Evolutionary conservation across 1,140 invertebrate genomes (phyloP).

Genomic region (Drosophila pseudoananassae): DNA sequence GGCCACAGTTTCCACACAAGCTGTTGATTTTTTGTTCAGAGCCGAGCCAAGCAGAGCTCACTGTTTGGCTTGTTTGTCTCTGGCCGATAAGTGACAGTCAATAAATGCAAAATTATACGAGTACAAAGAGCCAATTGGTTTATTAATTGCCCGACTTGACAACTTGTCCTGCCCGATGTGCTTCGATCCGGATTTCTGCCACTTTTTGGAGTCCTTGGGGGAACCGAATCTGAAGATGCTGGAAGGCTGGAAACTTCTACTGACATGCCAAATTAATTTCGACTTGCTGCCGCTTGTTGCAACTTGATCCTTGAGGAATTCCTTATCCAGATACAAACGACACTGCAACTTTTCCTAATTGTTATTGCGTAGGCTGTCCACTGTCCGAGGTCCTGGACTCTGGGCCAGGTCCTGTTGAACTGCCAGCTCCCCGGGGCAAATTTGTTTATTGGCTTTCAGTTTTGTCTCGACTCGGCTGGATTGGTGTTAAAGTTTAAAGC

Average conservation of each 20-base stretch:
- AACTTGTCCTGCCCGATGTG: constrained; percentile 50
- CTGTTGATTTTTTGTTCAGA: constrained; percentile 41
- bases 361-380: constrained; percentile 69
- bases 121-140: constrained; percentile 63
- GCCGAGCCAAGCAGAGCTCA: too few relatives aligned
- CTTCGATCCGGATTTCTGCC: constrained; percentile 13
- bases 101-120: constrained; percentile 64
- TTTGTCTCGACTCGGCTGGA: constrained; percentile 31
- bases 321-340: constrained; percentile 28
- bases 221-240: constrained; percentile 24
- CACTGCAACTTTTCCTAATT: constrained; percentile 62
- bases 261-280: constrained; percentile 65
- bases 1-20: neutral
- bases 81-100: constrained; percentile 52
- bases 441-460: constrained; percentile 70
- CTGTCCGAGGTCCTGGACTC: constrained; percentile 1
- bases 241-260: constrained; percentile 13
- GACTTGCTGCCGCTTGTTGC: constrained; percentile 59
- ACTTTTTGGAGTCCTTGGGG: constrained; percentile 5
- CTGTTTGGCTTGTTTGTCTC: constrained; percentile 2
- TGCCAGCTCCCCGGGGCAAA: constrained; percentile 62
- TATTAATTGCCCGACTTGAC: constrained; percentile 74
- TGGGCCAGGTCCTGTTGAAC: constrained; percentile 47
- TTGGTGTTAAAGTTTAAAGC: constrained; percentile 59
- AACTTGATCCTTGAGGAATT: constrained; percentile 67